Evolutionary conservation across 53 echinoderm and acorn worm genomes (phyloP).

Genomic region (Pentamera pediparva): DNA sequence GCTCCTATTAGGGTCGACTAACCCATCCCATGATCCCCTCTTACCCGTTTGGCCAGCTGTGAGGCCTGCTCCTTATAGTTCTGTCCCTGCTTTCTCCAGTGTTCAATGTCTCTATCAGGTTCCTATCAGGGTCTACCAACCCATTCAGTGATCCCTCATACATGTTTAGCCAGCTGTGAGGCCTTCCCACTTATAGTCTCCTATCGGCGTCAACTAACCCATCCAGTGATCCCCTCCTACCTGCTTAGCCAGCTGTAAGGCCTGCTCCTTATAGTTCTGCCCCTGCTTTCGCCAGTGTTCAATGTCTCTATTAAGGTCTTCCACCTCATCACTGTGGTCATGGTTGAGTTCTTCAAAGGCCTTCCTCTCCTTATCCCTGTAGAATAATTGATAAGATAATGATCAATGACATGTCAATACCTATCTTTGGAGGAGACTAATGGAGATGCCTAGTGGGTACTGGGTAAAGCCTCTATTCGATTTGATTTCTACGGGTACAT

Average conservation of each 20-base stretch:
- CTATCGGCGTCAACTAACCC: too few species aligned
- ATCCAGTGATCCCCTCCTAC: conserved; percentile 4
- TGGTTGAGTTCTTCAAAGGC: not conserved
- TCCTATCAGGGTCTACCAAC: too few species aligned
- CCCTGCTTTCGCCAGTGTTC: conserved; percentile 3
- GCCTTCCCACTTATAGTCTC: too few species aligned
- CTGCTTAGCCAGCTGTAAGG: conserved; percentile 18
- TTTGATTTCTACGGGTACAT: too few species aligned
- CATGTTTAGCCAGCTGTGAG: too few species aligned
- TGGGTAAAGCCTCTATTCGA: too few species aligned
- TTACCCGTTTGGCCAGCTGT: conserved; percentile 23
- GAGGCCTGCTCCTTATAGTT: conserved; percentile 20
- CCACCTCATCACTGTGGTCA: not conserved
- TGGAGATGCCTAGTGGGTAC: not conserved
- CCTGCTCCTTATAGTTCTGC: conserved; percentile 26
- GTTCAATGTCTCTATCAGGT: not conserved
- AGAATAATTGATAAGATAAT: not conserved
- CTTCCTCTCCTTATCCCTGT: not conserved
- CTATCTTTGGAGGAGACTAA: not conserved
- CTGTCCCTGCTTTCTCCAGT: conserved; percentile 5
- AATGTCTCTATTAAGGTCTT: not conserved
- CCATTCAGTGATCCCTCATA: too few species aligned
- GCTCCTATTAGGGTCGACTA: too few species aligned
- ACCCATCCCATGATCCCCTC: too few species aligned
- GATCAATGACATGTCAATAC: not conserved